Evolutionary conservation across 1,140 invertebrate genomes (phyloP).

Genomic region (Drosophila kepulauana): DNA sequence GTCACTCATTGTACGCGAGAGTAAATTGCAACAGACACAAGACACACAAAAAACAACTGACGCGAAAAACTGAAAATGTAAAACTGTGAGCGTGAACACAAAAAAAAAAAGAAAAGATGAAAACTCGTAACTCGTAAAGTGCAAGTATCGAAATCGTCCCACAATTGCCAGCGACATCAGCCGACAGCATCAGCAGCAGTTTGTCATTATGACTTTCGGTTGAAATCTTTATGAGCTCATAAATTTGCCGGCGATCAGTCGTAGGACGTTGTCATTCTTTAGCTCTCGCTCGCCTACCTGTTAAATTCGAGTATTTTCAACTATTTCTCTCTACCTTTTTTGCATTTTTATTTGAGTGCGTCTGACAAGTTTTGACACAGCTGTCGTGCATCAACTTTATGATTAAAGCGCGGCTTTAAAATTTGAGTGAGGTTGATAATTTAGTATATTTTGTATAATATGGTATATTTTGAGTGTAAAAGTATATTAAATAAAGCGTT

Average conservation of each 20-base stretch:
- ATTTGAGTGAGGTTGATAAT: no score
- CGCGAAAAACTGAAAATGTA: constrained; percentile 15
- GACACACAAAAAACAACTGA: not conserved
- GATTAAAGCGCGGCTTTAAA: not conserved
- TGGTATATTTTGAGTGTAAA: no score
- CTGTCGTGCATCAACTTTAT: constrained; percentile 71
- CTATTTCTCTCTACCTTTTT: constrained; percentile 28
- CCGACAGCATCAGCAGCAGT: constrained; percentile 25
- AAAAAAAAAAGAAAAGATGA: not conserved
- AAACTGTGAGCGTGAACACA: not conserved
- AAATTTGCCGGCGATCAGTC: constrained; percentile 54
- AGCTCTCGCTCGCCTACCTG: constrained; percentile 20
- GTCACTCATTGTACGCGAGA: constrained; percentile 23
- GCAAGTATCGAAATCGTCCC: constrained; percentile 19
- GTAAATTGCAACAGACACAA: constrained; percentile 23
- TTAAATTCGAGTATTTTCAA: constrained; percentile 11
- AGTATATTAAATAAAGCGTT: no score
- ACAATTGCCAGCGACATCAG: constrained; percentile 54
- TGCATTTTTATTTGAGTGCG: constrained; percentile 19
- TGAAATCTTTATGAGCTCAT: constrained; percentile 75
- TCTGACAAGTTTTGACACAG: constrained; percentile 72
- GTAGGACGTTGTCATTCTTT: constrained; percentile 20
- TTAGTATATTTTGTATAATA: no score
- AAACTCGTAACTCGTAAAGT: constrained; percentile 8
- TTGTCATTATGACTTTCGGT: constrained; percentile 59